Evolutionary conservation across 2,888 invertebrate genomes (phyloP).

Genomic region (Ptilodon capucinus): DNA sequence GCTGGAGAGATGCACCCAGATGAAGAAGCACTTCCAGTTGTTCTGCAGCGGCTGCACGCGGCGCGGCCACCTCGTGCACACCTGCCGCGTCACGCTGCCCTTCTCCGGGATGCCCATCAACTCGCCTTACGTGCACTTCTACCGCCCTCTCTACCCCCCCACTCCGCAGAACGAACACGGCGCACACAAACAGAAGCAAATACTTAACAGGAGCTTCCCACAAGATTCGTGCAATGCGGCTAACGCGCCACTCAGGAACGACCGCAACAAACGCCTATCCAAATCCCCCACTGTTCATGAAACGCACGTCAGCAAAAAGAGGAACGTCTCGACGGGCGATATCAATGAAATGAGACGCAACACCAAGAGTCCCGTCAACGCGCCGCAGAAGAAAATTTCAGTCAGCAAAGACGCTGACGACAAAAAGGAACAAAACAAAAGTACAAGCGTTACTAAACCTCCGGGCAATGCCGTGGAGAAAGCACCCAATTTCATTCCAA

Average conservation of each 20-base stretch:
- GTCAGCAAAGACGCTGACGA: constrained; percentile 31
- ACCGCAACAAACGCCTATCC: constrained; percentile 60
- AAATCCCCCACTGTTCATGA: constrained; percentile 64
- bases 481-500: constrained; percentile 55
- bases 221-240: constrained; percentile 30
- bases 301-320: constrained; percentile 56
- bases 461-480: constrained; percentile 31
- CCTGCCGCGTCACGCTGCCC: constrained; percentile 60
- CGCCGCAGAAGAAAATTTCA: constrained; percentile 39
- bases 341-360: constrained; percentile 31
- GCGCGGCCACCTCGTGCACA: constrained; percentile 77
- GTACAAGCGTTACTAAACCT: constrained; percentile 12
- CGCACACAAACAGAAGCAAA: constrained; percentile 4
- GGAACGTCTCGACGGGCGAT: constrained; percentile 41
- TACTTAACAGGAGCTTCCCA: constrained; percentile 18
- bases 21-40: constrained; percentile 56
- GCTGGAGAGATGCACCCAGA: constrained; percentile 53
- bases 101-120: constrained; percentile 69
- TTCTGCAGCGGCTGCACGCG: constrained; percentile 83
- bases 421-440: constrained; percentile 25
- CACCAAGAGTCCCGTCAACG: constrained; percentile 32
- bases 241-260: constrained; percentile 11
- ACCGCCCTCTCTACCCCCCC: constrained; percentile 49
- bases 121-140: constrained; percentile 62
- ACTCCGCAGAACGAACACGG: constrained; percentile 1